Evolutionary conservation across 2,888 invertebrate species (phyloP).

Genomic region (Apodemia hepburni): DNA sequence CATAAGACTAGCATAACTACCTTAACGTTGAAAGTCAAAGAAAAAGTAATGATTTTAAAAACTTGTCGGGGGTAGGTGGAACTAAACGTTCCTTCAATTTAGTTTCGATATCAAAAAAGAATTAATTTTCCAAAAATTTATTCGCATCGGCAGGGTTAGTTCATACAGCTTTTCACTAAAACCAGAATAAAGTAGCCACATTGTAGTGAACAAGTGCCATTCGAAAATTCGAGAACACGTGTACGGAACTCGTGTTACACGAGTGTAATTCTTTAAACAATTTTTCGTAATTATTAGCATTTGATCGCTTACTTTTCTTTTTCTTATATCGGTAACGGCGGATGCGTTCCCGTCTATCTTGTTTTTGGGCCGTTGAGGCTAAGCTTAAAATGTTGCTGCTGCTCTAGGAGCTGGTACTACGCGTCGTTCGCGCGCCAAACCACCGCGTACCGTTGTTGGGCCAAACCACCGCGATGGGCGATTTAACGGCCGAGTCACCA

Average conservation of each 20-base stretch:
- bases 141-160: too few species aligned
- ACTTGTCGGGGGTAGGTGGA: conserved; percentile 6
- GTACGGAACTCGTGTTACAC: not conserved
- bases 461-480: not conserved
- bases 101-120: conserved; percentile 26
- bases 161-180: too few species aligned
- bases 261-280: not conserved
- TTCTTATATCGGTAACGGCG: not conserved
- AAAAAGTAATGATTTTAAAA: too few species aligned
- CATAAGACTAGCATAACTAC: conserved; percentile 22
- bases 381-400: too few species aligned
- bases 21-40: conserved; percentile 25
- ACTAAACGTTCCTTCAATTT: conserved; percentile 26
- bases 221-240: not conserved
- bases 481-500: not conserved
- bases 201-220: not conserved
- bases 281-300: not conserved
- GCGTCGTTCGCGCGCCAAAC: too few species aligned
- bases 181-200: not conserved
- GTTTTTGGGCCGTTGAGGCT: too few species aligned
- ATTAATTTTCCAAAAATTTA: conserved; percentile 1
- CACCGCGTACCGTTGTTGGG: too few species aligned
- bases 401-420: too few species aligned
- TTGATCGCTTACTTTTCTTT: not conserved
- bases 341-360: not conserved